These are phyloP conservation scores for Melieria omissa DNA, from an alignment of 2,888 invertebrate genomes.

Conservation along the genomic window DNA sequence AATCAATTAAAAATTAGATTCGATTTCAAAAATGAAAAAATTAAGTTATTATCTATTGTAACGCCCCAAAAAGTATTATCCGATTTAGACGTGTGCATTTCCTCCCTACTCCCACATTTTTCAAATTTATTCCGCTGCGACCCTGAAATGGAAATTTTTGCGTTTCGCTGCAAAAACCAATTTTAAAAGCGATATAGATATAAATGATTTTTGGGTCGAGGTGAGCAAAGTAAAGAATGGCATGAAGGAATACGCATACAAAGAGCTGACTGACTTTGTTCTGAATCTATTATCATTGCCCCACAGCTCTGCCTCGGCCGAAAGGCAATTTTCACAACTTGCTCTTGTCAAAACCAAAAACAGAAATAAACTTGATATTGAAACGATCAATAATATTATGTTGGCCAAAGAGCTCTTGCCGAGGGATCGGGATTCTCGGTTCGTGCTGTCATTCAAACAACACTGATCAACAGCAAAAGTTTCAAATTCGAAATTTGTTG, in stretches of 20 bases:
- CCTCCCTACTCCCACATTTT: neutral
- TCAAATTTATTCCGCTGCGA: neutral
- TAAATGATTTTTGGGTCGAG: neutral
- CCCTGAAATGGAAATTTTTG: neutral
- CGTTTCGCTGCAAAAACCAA: neutral
- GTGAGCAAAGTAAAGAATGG: constrained; percentile 4
- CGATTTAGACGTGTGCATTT: neutral
- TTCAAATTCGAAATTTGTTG: too few species aligned
- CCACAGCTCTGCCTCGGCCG: constrained; percentile 3
- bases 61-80: constrained; percentile 1
- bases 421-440: constrained; percentile 12
- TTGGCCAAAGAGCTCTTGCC: neutral
- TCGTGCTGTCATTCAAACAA: constrained; percentile 7
- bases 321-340: neutral
- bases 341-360: neutral
- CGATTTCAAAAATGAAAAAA: constrained; percentile 36
- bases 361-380: constrained; percentile 1
- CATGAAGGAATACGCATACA: neutral
- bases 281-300: neutral
- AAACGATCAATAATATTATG: constrained; percentile 6
- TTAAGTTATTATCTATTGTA: constrained; percentile 26
- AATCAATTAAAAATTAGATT: constrained; percentile 26
- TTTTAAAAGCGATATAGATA: constrained; percentile 5
- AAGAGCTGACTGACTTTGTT: constrained; percentile 3
- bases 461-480: too few species aligned